Conservation (phyloP, 2,797 vertebrate species). For the Mustela erminea region DNA sequence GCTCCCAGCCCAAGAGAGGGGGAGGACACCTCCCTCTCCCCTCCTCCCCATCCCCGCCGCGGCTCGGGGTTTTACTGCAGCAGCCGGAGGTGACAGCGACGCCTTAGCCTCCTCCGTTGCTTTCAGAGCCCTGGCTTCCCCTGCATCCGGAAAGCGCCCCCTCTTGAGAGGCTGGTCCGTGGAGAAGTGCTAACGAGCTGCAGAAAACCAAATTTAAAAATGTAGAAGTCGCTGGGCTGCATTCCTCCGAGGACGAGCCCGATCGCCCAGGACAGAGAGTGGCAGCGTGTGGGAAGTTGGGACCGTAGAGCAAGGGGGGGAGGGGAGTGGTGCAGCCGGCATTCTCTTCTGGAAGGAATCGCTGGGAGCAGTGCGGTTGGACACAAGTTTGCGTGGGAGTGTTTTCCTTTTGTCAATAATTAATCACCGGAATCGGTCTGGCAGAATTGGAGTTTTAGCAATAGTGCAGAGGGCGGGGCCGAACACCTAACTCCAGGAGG, state of each 20-base stretch:
- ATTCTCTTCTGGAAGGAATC: conserved; percentile 17
- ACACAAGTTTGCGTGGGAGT: conserved; percentile 74
- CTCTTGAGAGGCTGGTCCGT: neutral
- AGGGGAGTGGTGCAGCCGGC: conserved; percentile 61
- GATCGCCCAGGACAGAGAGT: conserved; percentile 38
- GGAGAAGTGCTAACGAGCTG: neutral
- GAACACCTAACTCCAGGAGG: conserved; percentile 70
- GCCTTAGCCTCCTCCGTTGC: conserved; percentile 30
- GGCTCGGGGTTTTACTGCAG: conserved; percentile 73
- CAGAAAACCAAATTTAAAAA: neutral
- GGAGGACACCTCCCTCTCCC: conserved; percentile 1
- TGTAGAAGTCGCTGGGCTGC: conserved; percentile 55
- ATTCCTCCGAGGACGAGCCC: conserved; percentile 50
- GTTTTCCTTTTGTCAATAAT: conserved; percentile 78
- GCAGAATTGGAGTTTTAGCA: conserved; percentile 73
- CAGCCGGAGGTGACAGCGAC: conserved; percentile 71
- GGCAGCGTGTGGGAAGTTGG: conserved; percentile 71
- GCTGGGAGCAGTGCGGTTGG: conserved; percentile 40
- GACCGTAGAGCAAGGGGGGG: conserved; percentile 57
- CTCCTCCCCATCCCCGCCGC: conserved; percentile 56
- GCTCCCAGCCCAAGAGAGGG: neutral
- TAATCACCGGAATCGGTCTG: conserved; percentile 74
- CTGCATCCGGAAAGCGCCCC: neutral
- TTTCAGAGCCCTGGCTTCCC: neutral
- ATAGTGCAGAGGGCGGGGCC: conserved; percentile 75